These are phyloP conservation scores for Plutella xylostella DNA, from an alignment of 2,888 invertebrate species.

Conservation along the genomic window DNA sequence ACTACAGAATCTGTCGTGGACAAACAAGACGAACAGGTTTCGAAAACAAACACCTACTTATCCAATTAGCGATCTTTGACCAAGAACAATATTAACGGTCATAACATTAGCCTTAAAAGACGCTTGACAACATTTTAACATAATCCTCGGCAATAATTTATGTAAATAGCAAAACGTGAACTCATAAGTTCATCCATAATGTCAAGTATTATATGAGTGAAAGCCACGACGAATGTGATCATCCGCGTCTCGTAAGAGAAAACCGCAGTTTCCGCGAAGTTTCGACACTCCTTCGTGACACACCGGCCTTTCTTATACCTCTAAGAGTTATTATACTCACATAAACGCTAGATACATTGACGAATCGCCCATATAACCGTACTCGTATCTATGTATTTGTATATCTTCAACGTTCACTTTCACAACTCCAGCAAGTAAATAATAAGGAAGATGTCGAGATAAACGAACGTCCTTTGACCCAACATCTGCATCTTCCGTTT, in stretches of 20 bases:
- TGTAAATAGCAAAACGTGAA: not conserved
- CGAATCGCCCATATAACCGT: slow-evolving; percentile 13
- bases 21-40: too few species aligned
- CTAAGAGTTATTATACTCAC: too few species aligned
- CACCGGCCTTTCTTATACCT: not conserved
- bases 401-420: slow-evolving; percentile 41
- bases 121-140: too few species aligned
- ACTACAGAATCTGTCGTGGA: too few species aligned
- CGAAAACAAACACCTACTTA: too few species aligned
- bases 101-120: too few species aligned
- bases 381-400: slow-evolving; percentile 15
- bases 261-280: slow-evolving; percentile 1
- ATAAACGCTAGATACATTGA: slow-evolving; percentile 18
- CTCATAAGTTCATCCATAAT: not conserved
- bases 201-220: not conserved
- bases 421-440: slow-evolving; percentile 52
- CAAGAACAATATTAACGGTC: too few species aligned
- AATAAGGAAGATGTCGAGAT: too few species aligned
- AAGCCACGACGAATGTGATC: not conserved
- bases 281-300: slow-evolving; percentile 8
- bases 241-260: not conserved
- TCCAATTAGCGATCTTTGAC: too few species aligned
- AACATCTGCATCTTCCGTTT: not conserved
- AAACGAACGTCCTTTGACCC: not conserved
- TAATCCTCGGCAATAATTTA: too few species aligned